Base-by-base conservation (phyloP, 2,113 vertebrate genomes). In the Machaerirhynchus nigripectus region DNA sequence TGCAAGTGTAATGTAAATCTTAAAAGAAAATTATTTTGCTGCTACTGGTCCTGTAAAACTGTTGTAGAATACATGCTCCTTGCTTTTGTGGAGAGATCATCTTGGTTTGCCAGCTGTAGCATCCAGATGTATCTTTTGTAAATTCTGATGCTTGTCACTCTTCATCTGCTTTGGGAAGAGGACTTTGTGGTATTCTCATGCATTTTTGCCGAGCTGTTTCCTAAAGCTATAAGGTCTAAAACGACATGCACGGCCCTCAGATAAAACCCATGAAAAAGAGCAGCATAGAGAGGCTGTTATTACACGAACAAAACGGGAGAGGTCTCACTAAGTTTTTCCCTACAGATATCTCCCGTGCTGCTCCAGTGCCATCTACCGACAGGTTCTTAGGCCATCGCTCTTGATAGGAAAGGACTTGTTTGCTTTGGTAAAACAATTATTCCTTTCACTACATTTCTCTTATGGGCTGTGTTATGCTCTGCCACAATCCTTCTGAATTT, bases 341-440 rank as follows among this genome's bases (percentile, higher is more conserved):
- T 23, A 1, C 3, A 59, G 37, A 0, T 20, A 9, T 15, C 7
- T 91, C 50, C 77, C 9, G 1, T 67, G 47, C 67, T 86, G 75
- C 68, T 88, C 77, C 60, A 84, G 64, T 94, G 96, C 95, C 93
- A 88, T 27, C 95, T 96, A 74, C 64, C n/a, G 95, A n/a, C 71
- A 4, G 6, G 9, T 74, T 73, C 50, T 42, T 82, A 55, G 42
- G 40, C 42, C 33, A 13, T 22, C 0, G 0, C 33, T 74, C n/a
- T 50, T 87, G 21, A 5, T 15, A 27, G 40, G 35, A n/a, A 13
- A 6, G 5, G 74, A 52, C 50, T 39, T 57, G 17, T 44, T 86
- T 59, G 42, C 55, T 81, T 77, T 49, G 35, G 64, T 84, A n/a
- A 70, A 94, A 20, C 30, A 55, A 8, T n/a, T 77, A 63, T 46